phyloP scores from a whole-genome alignment of 2,113 vertebrate species.

The Sphyrna mokarran region DNA sequence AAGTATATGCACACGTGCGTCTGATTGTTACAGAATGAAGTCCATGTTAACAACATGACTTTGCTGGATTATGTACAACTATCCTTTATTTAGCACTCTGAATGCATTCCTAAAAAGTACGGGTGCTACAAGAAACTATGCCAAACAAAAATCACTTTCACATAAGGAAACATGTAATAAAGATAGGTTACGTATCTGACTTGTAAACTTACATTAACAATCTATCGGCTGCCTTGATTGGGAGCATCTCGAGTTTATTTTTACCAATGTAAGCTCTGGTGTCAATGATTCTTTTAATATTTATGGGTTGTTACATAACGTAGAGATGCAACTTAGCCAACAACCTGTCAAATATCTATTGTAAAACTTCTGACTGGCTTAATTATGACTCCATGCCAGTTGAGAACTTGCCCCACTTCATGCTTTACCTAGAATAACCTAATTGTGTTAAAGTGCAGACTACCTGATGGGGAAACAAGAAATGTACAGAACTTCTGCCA shows the following conservation, averaged over 20 bases:
- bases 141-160: not conserved
- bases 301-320: not conserved
- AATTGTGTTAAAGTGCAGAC: not conserved
- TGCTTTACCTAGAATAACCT: not conserved
- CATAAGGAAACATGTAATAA: not conserved
- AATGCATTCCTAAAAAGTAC: not conserved
- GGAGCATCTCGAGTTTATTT: not conserved
- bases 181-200: not conserved
- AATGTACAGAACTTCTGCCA: slow-evolving; percentile 25
- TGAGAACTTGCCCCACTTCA: slow-evolving; percentile 23
- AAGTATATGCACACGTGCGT: not conserved
- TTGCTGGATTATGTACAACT: not conserved
- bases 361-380: not conserved
- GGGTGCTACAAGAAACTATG: not conserved
- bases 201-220: not conserved
- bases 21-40: not conserved
- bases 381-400: not conserved
- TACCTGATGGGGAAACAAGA: not conserved
- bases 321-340: not conserved
- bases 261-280: not conserved
- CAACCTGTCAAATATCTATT: not conserved
- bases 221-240: not conserved
- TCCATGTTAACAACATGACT: not conserved
- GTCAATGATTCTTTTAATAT: not conserved
- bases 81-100: not conserved